These are phyloP conservation scores for Zaprionus bogoriensis DNA, from an alignment of 2,888 invertebrate species.

Conservation along the genomic window DNA sequence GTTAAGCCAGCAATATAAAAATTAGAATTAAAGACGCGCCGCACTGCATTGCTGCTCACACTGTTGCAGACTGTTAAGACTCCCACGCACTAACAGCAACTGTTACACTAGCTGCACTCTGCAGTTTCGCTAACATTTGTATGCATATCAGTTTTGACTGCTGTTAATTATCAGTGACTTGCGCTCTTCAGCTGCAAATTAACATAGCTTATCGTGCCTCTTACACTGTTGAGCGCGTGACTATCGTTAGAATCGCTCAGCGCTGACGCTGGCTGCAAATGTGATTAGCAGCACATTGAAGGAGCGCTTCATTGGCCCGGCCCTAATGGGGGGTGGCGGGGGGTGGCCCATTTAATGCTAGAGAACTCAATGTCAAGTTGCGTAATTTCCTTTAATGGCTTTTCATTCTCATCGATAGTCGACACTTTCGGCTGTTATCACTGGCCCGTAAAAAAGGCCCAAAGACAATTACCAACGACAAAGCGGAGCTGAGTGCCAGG, in stretches of 20 bases:
- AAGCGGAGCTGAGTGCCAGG: neutral
- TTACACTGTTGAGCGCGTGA: neutral
- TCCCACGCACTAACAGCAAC: neutral
- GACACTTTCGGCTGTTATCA: slow-evolving; percentile 75
- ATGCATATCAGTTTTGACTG: too few species aligned
- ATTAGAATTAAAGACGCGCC: neutral
- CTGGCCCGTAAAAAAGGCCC: slow-evolving; percentile 69
- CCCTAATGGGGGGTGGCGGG: too few species aligned
- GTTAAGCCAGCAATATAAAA: too few species aligned
- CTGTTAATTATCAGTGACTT: too few species aligned
- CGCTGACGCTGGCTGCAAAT: slow-evolving; percentile 15
- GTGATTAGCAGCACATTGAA: slow-evolving; percentile 64
- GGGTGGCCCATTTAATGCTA: slow-evolving; percentile 60
- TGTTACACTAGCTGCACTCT: too few species aligned
- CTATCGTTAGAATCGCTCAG: neutral
- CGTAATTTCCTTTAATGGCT: slow-evolving; percentile 77
- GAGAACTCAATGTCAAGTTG: slow-evolving; percentile 61
- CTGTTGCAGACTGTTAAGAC: neutral
- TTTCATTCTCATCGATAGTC: slow-evolving; percentile 75
- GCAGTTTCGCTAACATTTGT: too few species aligned
- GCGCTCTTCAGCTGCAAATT: neutral
- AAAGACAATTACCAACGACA: slow-evolving; percentile 58
- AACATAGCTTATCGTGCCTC: neutral
- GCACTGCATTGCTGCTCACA: too few species aligned
- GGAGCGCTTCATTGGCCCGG: slow-evolving; percentile 17